Evolutionary conservation across 2,113 vertebrate genomes (phyloP).

Genomic region (Hydrochoerus hydrochaeris): DNA sequence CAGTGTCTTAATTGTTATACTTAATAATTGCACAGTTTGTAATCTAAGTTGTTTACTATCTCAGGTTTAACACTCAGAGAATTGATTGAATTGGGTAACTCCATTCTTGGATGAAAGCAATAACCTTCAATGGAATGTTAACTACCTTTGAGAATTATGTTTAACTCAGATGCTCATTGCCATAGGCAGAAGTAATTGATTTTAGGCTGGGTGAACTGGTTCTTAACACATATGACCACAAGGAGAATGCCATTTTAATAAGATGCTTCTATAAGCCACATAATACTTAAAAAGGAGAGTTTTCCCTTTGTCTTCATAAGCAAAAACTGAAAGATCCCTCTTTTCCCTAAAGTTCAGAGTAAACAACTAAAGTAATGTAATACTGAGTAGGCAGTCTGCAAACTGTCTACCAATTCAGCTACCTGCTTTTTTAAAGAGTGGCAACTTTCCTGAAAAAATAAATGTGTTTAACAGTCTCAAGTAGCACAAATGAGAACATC

Average conservation of each 20-base stretch:
- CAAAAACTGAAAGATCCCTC: conserved; percentile 45
- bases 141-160: conserved; percentile 79
- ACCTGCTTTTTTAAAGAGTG: not conserved
- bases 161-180: conserved; percentile 72
- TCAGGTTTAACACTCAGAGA: conserved; percentile 65
- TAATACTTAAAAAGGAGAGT: conserved; percentile 53
- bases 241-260: conserved; percentile 79
- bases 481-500: not conserved
- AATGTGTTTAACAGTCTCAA: not conserved
- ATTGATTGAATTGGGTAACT: conserved; percentile 78
- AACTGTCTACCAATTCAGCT: conserved; percentile 53
- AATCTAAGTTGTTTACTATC: conserved; percentile 69
- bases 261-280: conserved; percentile 69
- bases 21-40: conserved; percentile 73
- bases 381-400: not conserved
- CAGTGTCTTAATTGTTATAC: conserved; percentile 69
- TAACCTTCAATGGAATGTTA: conserved; percentile 78
- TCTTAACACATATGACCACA: conserved; percentile 71
- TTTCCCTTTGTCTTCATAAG: conserved; percentile 64
- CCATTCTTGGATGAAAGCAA: conserved; percentile 67
- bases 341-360: conserved; percentile 30
- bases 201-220: conserved; percentile 75
- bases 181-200: conserved; percentile 81
- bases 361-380: conserved; percentile 44
- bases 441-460: conserved; percentile 45